Conservation (phyloP, 2,113 vertebrate species). For the Cygnus buccinator region DNA sequence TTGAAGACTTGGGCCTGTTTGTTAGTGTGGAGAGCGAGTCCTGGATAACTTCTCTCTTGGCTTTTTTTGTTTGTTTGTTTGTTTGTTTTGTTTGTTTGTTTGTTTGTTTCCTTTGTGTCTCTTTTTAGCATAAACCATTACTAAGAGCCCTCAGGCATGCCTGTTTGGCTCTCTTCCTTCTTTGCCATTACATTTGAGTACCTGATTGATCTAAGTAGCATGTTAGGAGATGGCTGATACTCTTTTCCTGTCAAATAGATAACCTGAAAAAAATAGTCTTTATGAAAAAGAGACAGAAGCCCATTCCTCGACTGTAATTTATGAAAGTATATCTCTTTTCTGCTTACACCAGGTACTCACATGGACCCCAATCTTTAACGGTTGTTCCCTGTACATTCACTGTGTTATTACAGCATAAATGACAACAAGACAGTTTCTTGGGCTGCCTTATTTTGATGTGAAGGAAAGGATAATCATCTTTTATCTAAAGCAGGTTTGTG, state of each 20-base stretch:
- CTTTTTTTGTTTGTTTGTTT: background rate
- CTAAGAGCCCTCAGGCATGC: background rate
- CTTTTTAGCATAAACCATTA: background rate
- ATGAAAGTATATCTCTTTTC: background rate
- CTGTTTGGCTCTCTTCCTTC: background rate
- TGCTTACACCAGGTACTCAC: background rate
- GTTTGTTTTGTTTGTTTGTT: too few relatives aligned
- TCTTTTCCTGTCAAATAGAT: slow-evolving; percentile 34
- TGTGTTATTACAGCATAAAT: background rate
- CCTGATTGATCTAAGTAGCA: slow-evolving; percentile 26
- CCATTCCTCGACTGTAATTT: background rate
- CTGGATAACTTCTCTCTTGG: background rate
- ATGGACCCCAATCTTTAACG: background rate
- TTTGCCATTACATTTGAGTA: background rate
- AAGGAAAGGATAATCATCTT: slow-evolving; percentile 18
- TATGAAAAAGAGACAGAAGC: background rate
- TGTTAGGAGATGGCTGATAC: slow-evolving; percentile 32
- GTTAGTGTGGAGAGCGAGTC: background rate
- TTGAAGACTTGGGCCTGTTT: background rate
- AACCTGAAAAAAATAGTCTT: slow-evolving; percentile 34
- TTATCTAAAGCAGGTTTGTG: background rate
- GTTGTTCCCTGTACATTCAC: background rate
- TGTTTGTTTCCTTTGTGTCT: background rate
- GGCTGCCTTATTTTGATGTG: slow-evolving; percentile 30
- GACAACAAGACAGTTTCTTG: background rate